Base-by-base conservation (phyloP, 1,140 invertebrate species). In the Trachymyrmex cornetzi region DNA sequence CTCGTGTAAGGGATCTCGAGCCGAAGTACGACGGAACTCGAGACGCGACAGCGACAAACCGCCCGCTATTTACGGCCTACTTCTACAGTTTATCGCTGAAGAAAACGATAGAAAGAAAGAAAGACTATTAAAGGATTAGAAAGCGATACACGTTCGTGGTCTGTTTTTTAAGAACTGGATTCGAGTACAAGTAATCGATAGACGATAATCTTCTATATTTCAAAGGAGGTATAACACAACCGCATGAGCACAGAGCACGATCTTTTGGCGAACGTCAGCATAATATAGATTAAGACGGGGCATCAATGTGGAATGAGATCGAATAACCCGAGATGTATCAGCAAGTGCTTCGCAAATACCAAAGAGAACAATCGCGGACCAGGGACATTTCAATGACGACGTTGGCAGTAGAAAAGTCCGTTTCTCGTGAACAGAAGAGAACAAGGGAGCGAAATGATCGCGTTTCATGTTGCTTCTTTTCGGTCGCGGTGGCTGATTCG, bases 361-460 rank as follows among this genome's bases (percentile, higher is more conserved):
- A 44, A 63, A 14, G 61, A 14, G 55, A 44, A 30, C 24, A 89
- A 67, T 77, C 64, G 53, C 27, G 22, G 61, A 61, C 59, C 77
- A 16, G 24, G 71, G 57, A 53, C 71, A 82, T 77, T 87, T 55
- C 69, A 69, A 71, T 82, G 87, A 66, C 69, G 66, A 57, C 53
- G 77, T 82, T 61, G 67, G 53, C 61, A 57, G 71, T 50, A 63
- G 22, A 57, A 72, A 86, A 82, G 86, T 88, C 85, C 55, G 77
- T 16, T 30, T 64, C 12, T 30, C 69, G 64, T 80, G 84, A n/a
- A n/a, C 80, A 12, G 59, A n/a, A 50, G 71, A 57, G 81, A 87
- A 89, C 79, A 88, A 89, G 88, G 82, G 82, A 74, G 74, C 80
- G 85, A 91, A 90, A 92, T 88, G 86, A 92, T 92, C 86, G 82